Evolutionary conservation across 2,113 vertebrate species (phyloP).

Genomic region (Trachemys scripta): DNA sequence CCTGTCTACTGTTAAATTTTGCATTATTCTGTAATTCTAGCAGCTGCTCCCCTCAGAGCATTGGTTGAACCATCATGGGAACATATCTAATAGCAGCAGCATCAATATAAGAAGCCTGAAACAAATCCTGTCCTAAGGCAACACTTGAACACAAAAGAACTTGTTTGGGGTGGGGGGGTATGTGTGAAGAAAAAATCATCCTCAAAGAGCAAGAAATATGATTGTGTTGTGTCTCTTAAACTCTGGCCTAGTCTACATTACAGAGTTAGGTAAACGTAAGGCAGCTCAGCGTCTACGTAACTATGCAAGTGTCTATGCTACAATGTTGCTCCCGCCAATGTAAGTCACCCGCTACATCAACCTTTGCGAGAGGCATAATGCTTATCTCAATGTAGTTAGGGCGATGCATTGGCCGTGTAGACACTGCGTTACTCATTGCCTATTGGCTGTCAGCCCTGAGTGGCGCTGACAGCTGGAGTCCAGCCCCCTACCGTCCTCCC

Average conservation of each 20-base stretch:
- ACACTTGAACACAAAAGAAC: neutral
- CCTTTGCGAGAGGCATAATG: too few species aligned
- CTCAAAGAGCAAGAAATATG: neutral
- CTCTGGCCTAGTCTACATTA: neutral
- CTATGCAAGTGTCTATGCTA: too few species aligned
- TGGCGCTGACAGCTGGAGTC: too few species aligned
- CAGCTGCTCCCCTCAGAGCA: neutral
- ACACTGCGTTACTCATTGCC: too few species aligned
- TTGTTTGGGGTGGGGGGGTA: neutral
- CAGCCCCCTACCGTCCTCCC: too few species aligned
- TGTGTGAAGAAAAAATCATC: neutral
- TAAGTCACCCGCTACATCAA: too few species aligned
- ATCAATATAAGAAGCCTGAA: neutral
- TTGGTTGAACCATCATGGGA: neutral
- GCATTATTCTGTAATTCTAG: neutral
- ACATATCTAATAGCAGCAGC: neutral
- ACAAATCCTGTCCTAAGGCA: accelerated
- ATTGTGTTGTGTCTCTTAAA: neutral
- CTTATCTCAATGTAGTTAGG: too few species aligned
- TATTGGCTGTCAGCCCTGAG: too few species aligned
- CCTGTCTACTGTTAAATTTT: neutral
- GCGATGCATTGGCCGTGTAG: too few species aligned
- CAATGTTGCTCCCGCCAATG: too few species aligned
- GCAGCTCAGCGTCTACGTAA: neutral
- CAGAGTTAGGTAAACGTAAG: neutral